Base-by-base conservation (phyloP, 2,888 invertebrate species). In the Aradus depressus region DNA sequence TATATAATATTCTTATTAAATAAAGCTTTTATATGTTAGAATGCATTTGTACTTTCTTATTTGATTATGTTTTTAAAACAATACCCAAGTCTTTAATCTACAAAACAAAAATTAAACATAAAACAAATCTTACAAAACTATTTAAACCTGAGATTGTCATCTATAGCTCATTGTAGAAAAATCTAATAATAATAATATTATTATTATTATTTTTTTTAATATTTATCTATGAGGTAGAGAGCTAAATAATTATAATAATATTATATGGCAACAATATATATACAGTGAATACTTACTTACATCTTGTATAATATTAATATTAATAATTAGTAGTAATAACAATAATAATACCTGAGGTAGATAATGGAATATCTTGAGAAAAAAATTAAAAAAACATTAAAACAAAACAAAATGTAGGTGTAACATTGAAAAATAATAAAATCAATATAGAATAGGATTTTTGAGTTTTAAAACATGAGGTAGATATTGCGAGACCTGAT, bases 221-320 rank as follows among this genome's bases (percentile, higher is more conserved):
- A 38, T 50, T 39, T 43, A 42, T 41, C 42, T 50, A 55, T 52
- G 55, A 55, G 55, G 55, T 55, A 55, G 55, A 54, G 54, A 55
- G 52, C 55, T 55, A 55, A 47, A 22, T n/a, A n/a, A n/a, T n/a
- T n/a, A 51, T 51, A 28, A 42, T 50, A 50, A 51, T 51, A 51
- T 51, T 50, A 44, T 55, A 55, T 55, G 52, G 55, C 52, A 52
- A 50, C 52, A 43, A 44, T 37, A 35, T 39, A 52, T 50, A 52
- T 44, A 55, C 43, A 52, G 28, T 47, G 35, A 47, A n/a, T n/a
- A 47, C 47, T 38, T 47, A 47, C 26, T 47, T 38, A 47, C 37
- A 35, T 47, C 50, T 47, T 44, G 28, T 31, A 21, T 50, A 50
- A 31, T 31, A 48, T 43, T 42, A 16, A 21, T 6, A 21, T 16